These are phyloP conservation scores for Anthonomus grandis DNA, from an alignment of 1,140 invertebrate genomes.

Conservation along the genomic window DNA sequence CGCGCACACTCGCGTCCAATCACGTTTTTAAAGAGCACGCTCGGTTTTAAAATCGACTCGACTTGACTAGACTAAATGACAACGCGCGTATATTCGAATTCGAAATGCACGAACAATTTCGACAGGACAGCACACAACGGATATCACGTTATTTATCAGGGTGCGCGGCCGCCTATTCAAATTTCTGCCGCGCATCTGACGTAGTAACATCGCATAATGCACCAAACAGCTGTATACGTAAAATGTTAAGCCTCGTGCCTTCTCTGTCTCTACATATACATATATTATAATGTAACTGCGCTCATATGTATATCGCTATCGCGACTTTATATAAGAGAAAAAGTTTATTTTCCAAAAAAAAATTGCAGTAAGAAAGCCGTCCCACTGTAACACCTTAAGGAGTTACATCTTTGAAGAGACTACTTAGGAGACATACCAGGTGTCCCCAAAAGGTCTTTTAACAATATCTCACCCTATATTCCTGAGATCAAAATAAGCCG, in stretches of 20 bases:
- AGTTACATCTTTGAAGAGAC: too few relatives aligned
- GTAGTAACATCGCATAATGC: constrained; percentile 32
- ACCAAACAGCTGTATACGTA: constrained; percentile 35
- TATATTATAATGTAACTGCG: too few relatives aligned
- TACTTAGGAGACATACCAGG: too few relatives aligned
- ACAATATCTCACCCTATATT: too few relatives aligned
- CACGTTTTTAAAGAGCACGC: constrained; percentile 15
- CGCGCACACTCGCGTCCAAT: constrained; percentile 16
- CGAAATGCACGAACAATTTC: constrained; percentile 19
- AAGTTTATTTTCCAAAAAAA: too few relatives aligned
- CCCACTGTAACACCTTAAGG: too few relatives aligned
- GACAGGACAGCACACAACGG: too few relatives aligned
- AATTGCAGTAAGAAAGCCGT: too few relatives aligned
- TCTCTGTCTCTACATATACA: constrained; percentile 16
- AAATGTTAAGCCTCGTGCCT: constrained; percentile 6
- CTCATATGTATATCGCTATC: too few relatives aligned
- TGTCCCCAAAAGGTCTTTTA: too few relatives aligned
- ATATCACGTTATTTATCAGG: constrained; percentile 24
- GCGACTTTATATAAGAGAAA: too few relatives aligned
- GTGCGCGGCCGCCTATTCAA: constrained; percentile 16
- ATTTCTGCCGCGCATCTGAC: constrained; percentile 24
- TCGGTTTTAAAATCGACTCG: constrained; percentile 22
- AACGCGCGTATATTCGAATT: constrained; percentile 18
- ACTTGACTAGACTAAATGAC: constrained; percentile 27
- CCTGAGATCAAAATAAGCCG: too few relatives aligned